Conservation (phyloP, 2,888 invertebrate species). For the Hydroisotoma schaefferi region DNA sequence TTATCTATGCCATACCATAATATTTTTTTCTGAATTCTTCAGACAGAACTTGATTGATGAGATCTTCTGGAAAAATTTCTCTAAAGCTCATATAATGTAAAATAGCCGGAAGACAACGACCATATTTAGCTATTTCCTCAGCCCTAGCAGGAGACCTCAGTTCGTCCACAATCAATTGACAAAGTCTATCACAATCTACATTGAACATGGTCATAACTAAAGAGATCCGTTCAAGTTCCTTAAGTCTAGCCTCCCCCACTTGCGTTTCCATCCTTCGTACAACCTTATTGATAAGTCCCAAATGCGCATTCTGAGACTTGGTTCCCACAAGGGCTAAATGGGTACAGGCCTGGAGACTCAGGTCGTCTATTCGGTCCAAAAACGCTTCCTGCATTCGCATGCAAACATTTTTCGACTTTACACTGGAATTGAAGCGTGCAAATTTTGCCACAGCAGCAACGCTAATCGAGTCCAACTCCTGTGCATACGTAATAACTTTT, state of each 20-base stretch:
- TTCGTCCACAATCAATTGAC: slow-evolving; percentile 54
- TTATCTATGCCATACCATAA: slow-evolving; percentile 56
- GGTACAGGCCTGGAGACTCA: slow-evolving; percentile 62
- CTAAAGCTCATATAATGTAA: slow-evolving; percentile 61
- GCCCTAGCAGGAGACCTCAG: slow-evolving; percentile 58
- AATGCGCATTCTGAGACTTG: slow-evolving; percentile 54
- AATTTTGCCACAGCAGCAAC: slow-evolving; percentile 58
- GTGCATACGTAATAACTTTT: slow-evolving; percentile 56
- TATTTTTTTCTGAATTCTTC: slow-evolving; percentile 59
- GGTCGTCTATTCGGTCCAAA: slow-evolving; percentile 58
- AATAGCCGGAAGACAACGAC: slow-evolving; percentile 61
- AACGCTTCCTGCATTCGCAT: slow-evolving; percentile 58
- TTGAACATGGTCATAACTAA: slow-evolving; percentile 63
- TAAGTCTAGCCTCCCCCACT: slow-evolving; percentile 59
- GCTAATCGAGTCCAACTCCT: slow-evolving; percentile 62
- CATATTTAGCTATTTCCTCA: slow-evolving; percentile 60
- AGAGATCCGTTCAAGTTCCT: slow-evolving; percentile 70
- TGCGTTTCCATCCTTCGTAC: slow-evolving; percentile 57
- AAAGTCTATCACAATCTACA: slow-evolving; percentile 57
- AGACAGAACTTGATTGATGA: slow-evolving; percentile 60
- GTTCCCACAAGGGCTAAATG: slow-evolving; percentile 66
- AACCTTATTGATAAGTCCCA: slow-evolving; percentile 55
- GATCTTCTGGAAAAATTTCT: slow-evolving; percentile 59
- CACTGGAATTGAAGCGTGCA: slow-evolving; percentile 23
- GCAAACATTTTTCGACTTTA: slow-evolving; percentile 50